Conservation (phyloP, 2,113 vertebrate species). For the Ciconia stormi region DNA sequence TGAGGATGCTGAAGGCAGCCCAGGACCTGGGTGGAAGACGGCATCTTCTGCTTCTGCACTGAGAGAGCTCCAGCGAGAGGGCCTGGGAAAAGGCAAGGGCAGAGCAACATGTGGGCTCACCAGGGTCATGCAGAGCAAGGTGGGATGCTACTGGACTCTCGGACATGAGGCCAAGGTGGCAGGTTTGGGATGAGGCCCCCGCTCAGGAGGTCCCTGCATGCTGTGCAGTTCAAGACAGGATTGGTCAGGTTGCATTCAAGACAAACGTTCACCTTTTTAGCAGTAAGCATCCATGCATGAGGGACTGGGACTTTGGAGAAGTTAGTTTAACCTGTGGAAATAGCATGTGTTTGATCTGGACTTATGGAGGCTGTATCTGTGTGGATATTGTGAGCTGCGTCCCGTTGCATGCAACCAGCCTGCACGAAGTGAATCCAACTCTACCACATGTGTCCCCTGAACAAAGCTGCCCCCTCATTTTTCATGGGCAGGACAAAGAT, state of each 20-base stretch:
- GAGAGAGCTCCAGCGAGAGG: neutral
- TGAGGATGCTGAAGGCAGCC: neutral
- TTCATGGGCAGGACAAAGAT: neutral
- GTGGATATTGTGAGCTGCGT: neutral
- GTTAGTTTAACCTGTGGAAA: neutral
- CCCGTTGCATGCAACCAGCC: neutral
- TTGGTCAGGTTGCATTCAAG: neutral
- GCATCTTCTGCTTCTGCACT: neutral
- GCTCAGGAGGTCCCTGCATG: neutral
- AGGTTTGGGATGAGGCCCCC: neutral
- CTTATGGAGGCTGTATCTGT: neutral
- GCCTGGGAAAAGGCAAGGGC: neutral
- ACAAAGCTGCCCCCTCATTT: neutral
- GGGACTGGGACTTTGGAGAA: neutral
- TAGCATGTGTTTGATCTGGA: neutral
- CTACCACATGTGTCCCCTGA: accelerated
- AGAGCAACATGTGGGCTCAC: neutral
- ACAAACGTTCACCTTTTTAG: neutral
- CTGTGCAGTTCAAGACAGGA: neutral
- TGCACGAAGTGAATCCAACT: neutral
- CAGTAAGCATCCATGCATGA: neutral
- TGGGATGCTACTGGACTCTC: neutral
- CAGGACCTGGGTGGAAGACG: neutral
- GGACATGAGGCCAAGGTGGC: neutral
- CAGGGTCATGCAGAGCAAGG: neutral